These are phyloP conservation scores for Oligia latruncula DNA, from an alignment of 2,888 invertebrate species.

Conservation along the genomic window DNA sequence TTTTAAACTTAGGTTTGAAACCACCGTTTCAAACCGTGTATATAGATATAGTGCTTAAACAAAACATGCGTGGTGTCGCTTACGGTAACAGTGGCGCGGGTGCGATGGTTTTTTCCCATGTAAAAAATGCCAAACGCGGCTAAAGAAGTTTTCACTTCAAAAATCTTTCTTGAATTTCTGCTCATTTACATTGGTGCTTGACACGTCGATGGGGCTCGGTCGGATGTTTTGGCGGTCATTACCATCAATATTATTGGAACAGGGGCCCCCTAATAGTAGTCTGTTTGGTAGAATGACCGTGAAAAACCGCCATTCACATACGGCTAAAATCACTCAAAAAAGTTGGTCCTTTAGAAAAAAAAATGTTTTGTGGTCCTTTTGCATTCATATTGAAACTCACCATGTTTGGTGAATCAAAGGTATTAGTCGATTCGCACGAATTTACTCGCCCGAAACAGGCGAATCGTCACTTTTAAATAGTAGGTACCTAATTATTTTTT, in stretches of 20 bases:
- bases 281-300: neutral
- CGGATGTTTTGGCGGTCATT: neutral
- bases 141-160: too few species aligned
- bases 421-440: too few species aligned
- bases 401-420: neutral
- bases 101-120: too few species aligned
- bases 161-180: neutral
- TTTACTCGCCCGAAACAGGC: too few species aligned
- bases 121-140: too few species aligned
- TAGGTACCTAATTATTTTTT: too few species aligned
- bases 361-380: neutral
- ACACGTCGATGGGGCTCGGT: neutral
- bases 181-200: neutral
- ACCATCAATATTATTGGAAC: neutral
- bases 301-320: neutral
- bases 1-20: too few species aligned
- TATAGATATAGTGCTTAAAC: too few species aligned
- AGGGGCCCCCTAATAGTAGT: neutral
- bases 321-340: fast-evolving
- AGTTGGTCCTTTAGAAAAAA: neutral
- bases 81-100: too few species aligned
- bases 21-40: too few species aligned
- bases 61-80: too few species aligned
- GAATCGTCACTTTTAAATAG: too few species aligned
- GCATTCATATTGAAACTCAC: neutral